phyloP scores from a whole-genome alignment of 2,888 invertebrate species.

The Dasysyrphus tricinctus region DNA sequence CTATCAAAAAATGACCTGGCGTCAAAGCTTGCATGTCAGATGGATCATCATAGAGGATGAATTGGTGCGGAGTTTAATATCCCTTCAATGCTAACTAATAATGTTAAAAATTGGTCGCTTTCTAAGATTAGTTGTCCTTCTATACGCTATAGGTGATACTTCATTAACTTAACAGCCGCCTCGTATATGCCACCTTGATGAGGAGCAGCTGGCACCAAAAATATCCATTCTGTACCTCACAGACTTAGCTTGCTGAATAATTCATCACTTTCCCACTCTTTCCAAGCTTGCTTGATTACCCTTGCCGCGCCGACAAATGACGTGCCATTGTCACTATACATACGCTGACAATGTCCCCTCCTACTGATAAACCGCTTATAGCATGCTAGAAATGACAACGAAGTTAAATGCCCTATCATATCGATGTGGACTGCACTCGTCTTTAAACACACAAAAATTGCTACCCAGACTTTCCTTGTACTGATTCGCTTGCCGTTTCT shows the following conservation, averaged over 20 bases:
- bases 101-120: neutral
- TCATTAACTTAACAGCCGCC: neutral
- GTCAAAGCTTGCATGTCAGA: neutral
- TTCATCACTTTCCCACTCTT: neutral
- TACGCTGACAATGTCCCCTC: neutral
- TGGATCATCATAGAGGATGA: neutral
- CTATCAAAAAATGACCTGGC: slow-evolving; percentile 22
- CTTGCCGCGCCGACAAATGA: neutral
- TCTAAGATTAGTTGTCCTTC: neutral
- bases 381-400: neutral
- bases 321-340: neutral
- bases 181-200: neutral
- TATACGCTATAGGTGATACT: neutral
- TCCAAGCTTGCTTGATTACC: neutral
- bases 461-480: neutral
- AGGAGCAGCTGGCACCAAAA: neutral
- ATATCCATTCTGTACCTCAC: neutral
- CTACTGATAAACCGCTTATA: neutral
- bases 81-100: neutral
- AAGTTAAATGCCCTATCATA: neutral
- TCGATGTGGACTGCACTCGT: neutral
- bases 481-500: neutral
- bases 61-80: neutral
- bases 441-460: neutral
- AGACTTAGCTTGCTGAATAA: neutral